A percentile compares a stretch with the other conserved stretches of the same genome.
Evolutionary conservation across 2,113 vertebrate genomes (phyloP).

Genomic region (Festucalex cinctus): DNA sequence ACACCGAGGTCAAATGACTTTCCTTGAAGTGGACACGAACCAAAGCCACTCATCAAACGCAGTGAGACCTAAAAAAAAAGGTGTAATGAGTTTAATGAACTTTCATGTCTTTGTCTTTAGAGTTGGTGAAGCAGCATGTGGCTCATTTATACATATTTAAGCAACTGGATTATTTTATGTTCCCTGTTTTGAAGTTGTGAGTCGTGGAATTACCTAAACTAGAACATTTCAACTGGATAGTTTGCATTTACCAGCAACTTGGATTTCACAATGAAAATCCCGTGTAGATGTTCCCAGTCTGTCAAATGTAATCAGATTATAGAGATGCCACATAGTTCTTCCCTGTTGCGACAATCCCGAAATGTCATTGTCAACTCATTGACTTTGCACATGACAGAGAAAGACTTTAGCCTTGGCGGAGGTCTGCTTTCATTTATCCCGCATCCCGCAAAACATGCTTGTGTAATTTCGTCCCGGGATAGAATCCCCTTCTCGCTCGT

Average conservation of each 20-base stretch:
- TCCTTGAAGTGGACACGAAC: constrained; percentile 51
- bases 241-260: neutral
- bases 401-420: constrained; percentile 6
- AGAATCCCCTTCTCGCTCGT: neutral
- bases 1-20: constrained; percentile 55
- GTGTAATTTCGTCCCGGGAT: constrained; percentile 1
- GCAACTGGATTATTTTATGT: too few species aligned
- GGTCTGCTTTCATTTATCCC: constrained; percentile 11
- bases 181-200: neutral
- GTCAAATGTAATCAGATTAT: neutral
- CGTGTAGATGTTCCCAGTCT: neutral
- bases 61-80: constrained; percentile 41
- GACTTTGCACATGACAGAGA: neutral
- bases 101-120: too few species aligned
- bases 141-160: too few species aligned
- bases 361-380: neutral
- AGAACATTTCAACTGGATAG: neutral
- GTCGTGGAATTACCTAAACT: neutral
- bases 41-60: constrained; percentile 53
- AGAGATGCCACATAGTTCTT: neutral
- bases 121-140: too few species aligned
- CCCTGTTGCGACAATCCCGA: neutral
- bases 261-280: neutral
- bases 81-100: constrained; percentile 10
- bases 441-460: constrained; percentile 2